A percentile compares a stretch with the other conserved stretches of the same genome.
phyloP scores from a whole-genome alignment of 2,113 vertebrate species.

The Aplodontia rufa region DNA sequence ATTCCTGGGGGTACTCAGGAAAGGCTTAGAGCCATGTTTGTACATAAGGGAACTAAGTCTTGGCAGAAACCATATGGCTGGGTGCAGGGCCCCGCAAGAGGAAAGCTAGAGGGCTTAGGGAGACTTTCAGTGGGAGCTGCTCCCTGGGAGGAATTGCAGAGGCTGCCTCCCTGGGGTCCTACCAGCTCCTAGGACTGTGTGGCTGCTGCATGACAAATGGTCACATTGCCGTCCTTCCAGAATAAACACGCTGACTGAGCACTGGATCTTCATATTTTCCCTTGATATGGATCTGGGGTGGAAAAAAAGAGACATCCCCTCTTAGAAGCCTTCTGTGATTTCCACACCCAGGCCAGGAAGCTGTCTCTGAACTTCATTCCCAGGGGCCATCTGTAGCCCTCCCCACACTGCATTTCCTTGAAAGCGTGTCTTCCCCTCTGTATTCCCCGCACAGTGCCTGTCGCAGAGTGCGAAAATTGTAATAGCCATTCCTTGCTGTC shows the following conservation, averaged over 20 bases:
- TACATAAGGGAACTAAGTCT: not conserved
- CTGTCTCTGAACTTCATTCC: fast-evolving
- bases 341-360: not conserved
- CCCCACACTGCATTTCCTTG: no score
- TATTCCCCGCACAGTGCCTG: not conserved
- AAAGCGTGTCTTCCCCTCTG: not conserved
- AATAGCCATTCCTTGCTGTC: not conserved
- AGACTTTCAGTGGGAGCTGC: not conserved
- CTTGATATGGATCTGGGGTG: not conserved
- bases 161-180: not conserved
- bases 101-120: not conserved
- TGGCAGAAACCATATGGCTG: not conserved
- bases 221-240: not conserved
- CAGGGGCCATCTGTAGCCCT: not conserved
- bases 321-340: not conserved
- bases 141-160: not conserved
- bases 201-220: not conserved
- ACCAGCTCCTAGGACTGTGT: not conserved
- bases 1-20: not conserved
- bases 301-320: not conserved
- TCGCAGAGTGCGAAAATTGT: not conserved
- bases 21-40: not conserved
- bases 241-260: not conserved
- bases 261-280: not conserved
- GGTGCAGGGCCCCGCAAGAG: not conserved